Evolutionary conservation across 2,113 vertebrate species (phyloP).

Genomic region (Brachyhypopomus occidentalis): DNA sequence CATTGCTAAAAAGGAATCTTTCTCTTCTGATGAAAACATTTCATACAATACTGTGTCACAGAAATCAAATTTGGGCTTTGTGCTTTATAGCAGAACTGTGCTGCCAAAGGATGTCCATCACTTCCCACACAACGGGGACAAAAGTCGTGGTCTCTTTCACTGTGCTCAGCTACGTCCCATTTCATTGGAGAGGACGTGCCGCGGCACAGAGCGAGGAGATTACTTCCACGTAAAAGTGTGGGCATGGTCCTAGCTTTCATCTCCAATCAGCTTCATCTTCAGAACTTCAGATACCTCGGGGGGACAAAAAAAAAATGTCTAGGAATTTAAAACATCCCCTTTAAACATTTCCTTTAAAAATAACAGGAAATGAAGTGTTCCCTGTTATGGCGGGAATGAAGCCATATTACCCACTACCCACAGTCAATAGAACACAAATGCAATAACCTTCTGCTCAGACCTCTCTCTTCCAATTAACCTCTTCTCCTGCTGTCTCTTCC

Average conservation of each 20-base stretch:
- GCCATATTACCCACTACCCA: constrained; percentile 12
- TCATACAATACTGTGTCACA: background rate
- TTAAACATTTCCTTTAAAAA: too few species aligned
- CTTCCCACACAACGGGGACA: background rate
- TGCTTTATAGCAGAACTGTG: background rate
- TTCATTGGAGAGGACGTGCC: constrained; percentile 33
- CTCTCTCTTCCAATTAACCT: background rate
- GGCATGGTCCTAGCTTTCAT: background rate
- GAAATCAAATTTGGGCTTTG: background rate
- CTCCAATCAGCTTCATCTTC: constrained; percentile 22
- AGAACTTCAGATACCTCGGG: background rate
- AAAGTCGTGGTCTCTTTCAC: constrained; percentile 8
- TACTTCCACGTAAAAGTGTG: constrained; percentile 25
- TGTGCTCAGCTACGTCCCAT: background rate
- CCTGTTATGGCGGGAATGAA: background rate
- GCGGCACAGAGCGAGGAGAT: constrained; percentile 40
- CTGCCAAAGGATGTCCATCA: constrained; percentile 7
- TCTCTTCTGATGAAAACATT: constrained; percentile 7
- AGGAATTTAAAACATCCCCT: background rate
- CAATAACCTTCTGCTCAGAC: background rate
- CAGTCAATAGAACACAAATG: background rate
- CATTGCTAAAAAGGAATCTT: background rate
- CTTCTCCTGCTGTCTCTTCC: background rate
- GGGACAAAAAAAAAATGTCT: background rate
- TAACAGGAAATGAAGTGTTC: background rate